These are phyloP conservation scores for Poecilobothrus nobilitatus DNA, from an alignment of 2,888 invertebrate species.

Conservation along the genomic window DNA sequence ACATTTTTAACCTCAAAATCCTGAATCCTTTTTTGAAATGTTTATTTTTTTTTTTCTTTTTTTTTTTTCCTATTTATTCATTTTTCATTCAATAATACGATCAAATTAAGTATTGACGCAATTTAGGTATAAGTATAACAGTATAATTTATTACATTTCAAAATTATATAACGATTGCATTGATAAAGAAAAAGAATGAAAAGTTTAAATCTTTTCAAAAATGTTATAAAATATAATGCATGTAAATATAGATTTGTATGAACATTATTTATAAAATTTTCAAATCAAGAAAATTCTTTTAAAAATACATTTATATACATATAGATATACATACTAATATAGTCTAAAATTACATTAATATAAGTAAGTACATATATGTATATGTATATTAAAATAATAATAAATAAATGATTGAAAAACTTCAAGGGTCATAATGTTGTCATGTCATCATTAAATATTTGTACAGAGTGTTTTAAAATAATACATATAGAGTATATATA, in stretches of 20 bases:
- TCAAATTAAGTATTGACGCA: conserved; percentile 2
- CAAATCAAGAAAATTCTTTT: too few species aligned
- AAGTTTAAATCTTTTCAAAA: background rate
- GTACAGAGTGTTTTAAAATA: background rate
- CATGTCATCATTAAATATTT: background rate
- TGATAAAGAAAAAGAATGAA: background rate
- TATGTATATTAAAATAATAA: background rate
- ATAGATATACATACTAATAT: too few species aligned
- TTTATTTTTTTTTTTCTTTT: background rate
- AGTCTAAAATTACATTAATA: too few species aligned
- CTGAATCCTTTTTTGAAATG: background rate
- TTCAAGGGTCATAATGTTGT: conserved; percentile 1
- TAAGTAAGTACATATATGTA: background rate
- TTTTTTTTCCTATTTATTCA: background rate
- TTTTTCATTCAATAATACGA: background rate
- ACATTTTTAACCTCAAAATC: background rate
- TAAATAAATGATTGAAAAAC: background rate
- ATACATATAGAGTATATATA: too few species aligned
- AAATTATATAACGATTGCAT: too few species aligned
- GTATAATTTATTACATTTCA: background rate
- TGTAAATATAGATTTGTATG: too few species aligned
- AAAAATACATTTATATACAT: too few species aligned
- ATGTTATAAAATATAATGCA: too few species aligned
- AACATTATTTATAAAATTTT: too few species aligned
- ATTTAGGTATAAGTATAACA: background rate